These are phyloP conservation scores for Apomyelois bistriatella DNA, from an alignment of 2,888 invertebrate genomes.

Conservation along the genomic window DNA sequence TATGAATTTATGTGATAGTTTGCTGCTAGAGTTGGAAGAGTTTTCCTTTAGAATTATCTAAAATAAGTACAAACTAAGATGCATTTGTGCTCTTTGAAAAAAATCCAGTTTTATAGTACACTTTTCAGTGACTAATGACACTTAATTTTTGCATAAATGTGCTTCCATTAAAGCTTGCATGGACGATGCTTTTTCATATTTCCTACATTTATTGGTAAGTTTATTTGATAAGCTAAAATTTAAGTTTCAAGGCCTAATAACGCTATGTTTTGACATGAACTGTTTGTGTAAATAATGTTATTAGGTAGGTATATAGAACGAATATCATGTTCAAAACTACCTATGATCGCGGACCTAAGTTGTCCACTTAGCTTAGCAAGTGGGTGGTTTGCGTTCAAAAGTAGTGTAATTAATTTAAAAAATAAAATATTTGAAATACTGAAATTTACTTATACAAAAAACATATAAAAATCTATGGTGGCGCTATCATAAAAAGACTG, in stretches of 20 bases:
- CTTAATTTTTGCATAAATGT: conserved; percentile 30
- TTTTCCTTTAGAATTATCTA: background rate
- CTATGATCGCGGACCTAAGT: too few relatives aligned
- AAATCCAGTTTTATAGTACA: background rate
- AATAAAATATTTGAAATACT: too few relatives aligned
- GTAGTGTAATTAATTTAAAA: too few relatives aligned
- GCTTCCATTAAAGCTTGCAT: conserved; percentile 52
- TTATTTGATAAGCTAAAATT: conserved; percentile 33
- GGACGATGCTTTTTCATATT: conserved; percentile 36
- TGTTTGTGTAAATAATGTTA: background rate
- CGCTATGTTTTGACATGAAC: conserved; percentile 27
- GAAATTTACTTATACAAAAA: too few relatives aligned
- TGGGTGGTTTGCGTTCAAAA: too few relatives aligned
- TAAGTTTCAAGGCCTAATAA: conserved; percentile 42
- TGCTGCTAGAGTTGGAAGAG: background rate
- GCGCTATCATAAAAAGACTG: too few relatives aligned
- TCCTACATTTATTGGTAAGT: conserved; percentile 35
- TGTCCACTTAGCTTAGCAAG: too few relatives aligned
- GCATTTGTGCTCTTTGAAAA: background rate
- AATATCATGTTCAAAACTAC: too few relatives aligned
- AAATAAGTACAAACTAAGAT: background rate
- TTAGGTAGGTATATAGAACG: too few relatives aligned
- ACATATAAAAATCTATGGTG: too few relatives aligned
- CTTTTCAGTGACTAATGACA: background rate
- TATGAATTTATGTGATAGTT: background rate